Base-by-base conservation (phyloP, 1,140 invertebrate species). In the Sitobion miscanthi region DNA sequence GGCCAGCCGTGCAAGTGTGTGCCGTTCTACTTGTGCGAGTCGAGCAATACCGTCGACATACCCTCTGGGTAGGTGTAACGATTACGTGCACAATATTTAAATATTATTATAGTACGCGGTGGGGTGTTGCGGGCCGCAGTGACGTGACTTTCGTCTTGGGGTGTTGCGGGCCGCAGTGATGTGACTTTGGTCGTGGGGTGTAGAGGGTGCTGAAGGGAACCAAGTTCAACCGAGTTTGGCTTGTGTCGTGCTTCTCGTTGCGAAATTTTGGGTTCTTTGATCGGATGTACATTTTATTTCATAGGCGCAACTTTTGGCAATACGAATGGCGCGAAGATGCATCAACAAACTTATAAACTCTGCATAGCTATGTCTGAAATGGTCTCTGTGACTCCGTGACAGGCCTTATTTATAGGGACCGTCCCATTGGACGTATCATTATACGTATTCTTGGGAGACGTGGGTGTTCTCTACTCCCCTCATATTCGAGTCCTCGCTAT, bases 21-120 rank as follows among this genome's bases (percentile, higher is more conserved):
- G n/a, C n/a, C 11, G 47, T 83, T 85, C 47, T 92, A 52, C n/a
- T 17, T 38, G 47, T 92, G 91, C 91, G 69, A 82, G 3, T 5
- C n/a, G 21, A 14, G 2, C 35, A 38, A 83, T 6, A 8, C 5
- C 45, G 20, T 91, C 90, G 30, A 35, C 47, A 21, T 91, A 8
- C 57, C 57, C 57, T 23, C 45, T 23, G 90, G 69, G 90, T 91
- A 77, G 62, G 62, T 77, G 62, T 6, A 52, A 91, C 25, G 49
- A 88, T 42, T 42, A 23, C 14, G 35, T 17, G 77, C 77, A 82
- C 7, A 6, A 0, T 8, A 35, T 35, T 35, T 35, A 35, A 35
- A 35, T 35, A 23, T 38, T 69, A 54, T 42, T 54, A 52, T 2
- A 17, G 49, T 52, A 17, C 11, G 11, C 14, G 49, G 49, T 17